Evolutionary conservation across 2,797 vertebrate genomes (phyloP), one percentile per base, ranked within the genome.

Genomic region (Pangasius sanitwongsei): DNA sequence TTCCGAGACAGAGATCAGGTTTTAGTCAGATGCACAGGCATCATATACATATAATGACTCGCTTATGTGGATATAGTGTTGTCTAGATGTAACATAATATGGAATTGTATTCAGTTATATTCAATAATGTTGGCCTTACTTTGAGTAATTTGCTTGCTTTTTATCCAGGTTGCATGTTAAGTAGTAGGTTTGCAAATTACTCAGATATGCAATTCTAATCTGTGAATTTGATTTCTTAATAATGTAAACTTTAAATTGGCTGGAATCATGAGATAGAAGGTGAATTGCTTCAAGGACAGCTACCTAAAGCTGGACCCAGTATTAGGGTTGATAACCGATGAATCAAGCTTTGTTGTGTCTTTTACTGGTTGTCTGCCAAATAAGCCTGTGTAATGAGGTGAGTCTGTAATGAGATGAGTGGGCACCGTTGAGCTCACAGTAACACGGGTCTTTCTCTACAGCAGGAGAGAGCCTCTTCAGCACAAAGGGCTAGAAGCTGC

Each of bases 401-500:
- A 90, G 88, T 86, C 88, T 88, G 86, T 92, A 92, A 94, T 93
- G 84, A 93, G 90, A 92, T 91, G 92, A 89, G 92, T 92, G 91
- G 92, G 90, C 92, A 92, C 86, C n/a, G 89, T 65, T 91, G 72
- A 83, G 81, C 87, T 87, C 78, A 74, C 67, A 87, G 86, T 81
- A 74, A 70, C 61, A 72, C 31, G 57, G 78, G 81, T 86, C 50
- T 88, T 88, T 91, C 89, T 86, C 72, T 86, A 86, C 61, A 12
- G 57, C 59, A n/a, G 83, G 88, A 87, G 41, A 93, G 90, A 91
- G 87, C 88, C 89, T 92, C 87, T 89, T 90, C 90, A 92, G 63
- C 86, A 91, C 86, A 88, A 90, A 92, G 88, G 89, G 84, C 86
- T 88, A 89, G 90, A 81, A 88, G 77, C 90, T 89, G 91, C 87